Conservation (phyloP, 2,888 invertebrate genomes). For the Drosophila anomelani region DNA sequence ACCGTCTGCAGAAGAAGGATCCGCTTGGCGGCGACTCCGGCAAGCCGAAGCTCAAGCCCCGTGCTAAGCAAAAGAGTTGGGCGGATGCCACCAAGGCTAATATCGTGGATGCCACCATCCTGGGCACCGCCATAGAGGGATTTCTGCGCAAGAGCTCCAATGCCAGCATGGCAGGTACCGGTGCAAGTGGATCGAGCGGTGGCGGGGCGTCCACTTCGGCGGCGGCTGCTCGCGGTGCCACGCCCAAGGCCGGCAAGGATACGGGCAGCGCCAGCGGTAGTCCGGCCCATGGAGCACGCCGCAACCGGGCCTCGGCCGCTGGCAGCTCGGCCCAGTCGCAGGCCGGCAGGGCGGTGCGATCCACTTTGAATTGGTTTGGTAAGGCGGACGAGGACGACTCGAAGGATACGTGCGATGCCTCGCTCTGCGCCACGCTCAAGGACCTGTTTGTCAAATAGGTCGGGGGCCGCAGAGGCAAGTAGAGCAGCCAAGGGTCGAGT, state of each 20-base stretch:
- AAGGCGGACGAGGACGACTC: conserved; percentile 89
- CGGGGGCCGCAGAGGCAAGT: conserved; percentile 60
- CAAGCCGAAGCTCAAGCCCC: conserved; percentile 83
- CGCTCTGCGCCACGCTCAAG: conserved; percentile 92
- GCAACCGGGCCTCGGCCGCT: conserved; percentile 71
- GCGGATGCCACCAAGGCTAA: conserved; percentile 86
- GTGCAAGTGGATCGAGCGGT: conserved; percentile 33
- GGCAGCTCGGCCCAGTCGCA: conserved; percentile 68
- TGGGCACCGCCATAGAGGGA: conserved; percentile 94
- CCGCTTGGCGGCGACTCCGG: conserved; percentile 79
- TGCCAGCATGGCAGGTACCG: conserved; percentile 75
- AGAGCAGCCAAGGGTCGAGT: conserved; percentile 22
- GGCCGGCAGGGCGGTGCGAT: conserved; percentile 81
- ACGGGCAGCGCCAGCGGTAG: conserved; percentile 38
- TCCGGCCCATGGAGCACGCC: conserved; percentile 59
- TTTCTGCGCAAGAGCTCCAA: conserved; percentile 88
- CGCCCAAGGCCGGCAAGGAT: conserved; percentile 59
- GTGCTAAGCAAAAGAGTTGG: conserved; percentile 82
- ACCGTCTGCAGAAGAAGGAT: conserved; percentile 86
- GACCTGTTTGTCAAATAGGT: conserved; percentile 93
- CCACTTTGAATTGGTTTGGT: conserved; percentile 86
- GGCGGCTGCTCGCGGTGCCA: conserved; percentile 50
- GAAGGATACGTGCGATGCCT: conserved; percentile 91
- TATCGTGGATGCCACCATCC: conserved; percentile 91
- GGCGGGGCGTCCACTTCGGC: conserved; percentile 34